Evolutionary conservation across 2,888 invertebrate species (phyloP).

Genomic region (Lasioglossum morio): DNA sequence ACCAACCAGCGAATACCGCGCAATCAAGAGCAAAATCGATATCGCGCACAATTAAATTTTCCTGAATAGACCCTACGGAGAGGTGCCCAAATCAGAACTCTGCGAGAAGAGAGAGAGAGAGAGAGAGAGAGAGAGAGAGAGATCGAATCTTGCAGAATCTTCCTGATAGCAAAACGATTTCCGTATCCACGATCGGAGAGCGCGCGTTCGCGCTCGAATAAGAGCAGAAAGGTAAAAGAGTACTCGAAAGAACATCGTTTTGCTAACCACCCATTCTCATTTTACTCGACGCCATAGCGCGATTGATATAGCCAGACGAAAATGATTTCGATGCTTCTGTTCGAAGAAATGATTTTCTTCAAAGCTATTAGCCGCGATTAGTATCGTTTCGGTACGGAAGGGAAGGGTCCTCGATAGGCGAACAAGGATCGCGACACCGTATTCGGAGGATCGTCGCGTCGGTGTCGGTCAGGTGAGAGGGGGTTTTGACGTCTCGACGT

Average conservation of each 20-base stretch:
- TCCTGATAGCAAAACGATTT: neutral
- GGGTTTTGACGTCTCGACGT: neutral
- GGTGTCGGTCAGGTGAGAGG: neutral
- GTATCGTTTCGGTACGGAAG: slow-evolving; percentile 20
- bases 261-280: neutral
- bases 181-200: neutral
- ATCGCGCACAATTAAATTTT: neutral
- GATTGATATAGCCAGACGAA: neutral
- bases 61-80: neutral
- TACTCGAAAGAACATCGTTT: neutral
- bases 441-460: neutral
- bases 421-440: slow-evolving; percentile 29
- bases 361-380: neutral
- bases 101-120: neutral
- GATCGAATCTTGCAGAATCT: neutral
- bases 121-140: neutral
- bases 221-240: neutral
- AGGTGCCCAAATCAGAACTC: neutral
- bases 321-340: neutral
- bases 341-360: neutral
- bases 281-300: neutral
- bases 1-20: neutral
- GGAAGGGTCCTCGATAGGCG: slow-evolving; percentile 24
- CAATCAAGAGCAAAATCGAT: neutral
- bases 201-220: neutral